A percentile compares a stretch with the other conserved stretches of the same genome.
phyloP scores from a whole-genome alignment of 2,888 invertebrate species.

The Zonitis immaculata region DNA sequence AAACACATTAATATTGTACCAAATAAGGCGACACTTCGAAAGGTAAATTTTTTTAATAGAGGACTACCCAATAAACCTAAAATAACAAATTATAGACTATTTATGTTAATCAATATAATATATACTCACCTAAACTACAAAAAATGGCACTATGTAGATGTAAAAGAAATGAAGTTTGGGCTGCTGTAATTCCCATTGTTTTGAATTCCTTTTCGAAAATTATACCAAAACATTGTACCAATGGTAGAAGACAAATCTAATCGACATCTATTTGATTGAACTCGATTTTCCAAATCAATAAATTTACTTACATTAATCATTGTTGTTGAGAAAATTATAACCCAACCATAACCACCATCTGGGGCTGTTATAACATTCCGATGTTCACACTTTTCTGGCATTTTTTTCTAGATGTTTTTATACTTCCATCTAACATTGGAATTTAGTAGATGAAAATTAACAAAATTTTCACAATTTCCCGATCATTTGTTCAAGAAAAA shows the following conservation, averaged over 20 bases:
- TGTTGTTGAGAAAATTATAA: slow-evolving; percentile 46
- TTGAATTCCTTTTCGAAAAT: slow-evolving; percentile 45
- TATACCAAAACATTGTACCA: slow-evolving; percentile 48
- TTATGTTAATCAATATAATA: neutral
- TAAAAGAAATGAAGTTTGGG: slow-evolving; percentile 46
- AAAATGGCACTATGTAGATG: slow-evolving; percentile 47
- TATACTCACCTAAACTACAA: slow-evolving; percentile 43
- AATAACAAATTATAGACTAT: slow-evolving; percentile 17
- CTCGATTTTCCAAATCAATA: neutral
- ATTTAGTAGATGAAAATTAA: neutral
- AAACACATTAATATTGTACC: slow-evolving; percentile 45
- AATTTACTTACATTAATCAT: slow-evolving; percentile 46
- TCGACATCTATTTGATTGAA: neutral
- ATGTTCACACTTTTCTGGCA: neutral
- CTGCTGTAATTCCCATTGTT: slow-evolving; percentile 41
- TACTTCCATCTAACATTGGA: neutral
- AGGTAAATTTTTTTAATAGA: slow-evolving; percentile 46
- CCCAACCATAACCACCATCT: slow-evolving; percentile 54
- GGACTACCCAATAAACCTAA: slow-evolving; percentile 48
- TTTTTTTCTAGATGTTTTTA: neutral
- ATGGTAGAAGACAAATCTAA: slow-evolving; percentile 43
- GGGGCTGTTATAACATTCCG: slow-evolving; percentile 27
- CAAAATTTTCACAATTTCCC: neutral
- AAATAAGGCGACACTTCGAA: slow-evolving; percentile 44
- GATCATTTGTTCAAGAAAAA: too few species aligned